Evolutionary conservation across 2,888 invertebrate species (phyloP).

Genomic region (Zhuqinia jingwanae): DNA sequence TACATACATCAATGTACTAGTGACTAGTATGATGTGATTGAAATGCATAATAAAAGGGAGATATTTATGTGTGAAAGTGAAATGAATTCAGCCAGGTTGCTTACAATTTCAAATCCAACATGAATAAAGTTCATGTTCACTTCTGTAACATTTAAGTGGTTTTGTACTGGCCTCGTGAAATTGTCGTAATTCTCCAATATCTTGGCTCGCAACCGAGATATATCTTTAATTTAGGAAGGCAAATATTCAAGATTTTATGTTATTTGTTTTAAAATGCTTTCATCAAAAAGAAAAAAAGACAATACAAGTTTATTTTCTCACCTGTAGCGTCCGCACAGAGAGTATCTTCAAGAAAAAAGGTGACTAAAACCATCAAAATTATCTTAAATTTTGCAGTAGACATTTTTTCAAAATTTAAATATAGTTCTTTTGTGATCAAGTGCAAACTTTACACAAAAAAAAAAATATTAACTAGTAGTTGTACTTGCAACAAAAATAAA

Average conservation of each 20-base stretch:
- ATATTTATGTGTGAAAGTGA: background rate
- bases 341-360: background rate
- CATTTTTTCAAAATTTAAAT: background rate
- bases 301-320: background rate
- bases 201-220: slow-evolving; percentile 47
- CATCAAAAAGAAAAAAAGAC: background rate
- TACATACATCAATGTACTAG: no score
- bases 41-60: no score
- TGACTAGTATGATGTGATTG: no score
- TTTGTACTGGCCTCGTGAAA: slow-evolving; percentile 61
- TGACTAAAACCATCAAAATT: background rate
- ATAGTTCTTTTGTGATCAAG: no score
- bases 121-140: slow-evolving; percentile 46
- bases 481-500: no score
- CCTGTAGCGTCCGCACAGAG: background rate
- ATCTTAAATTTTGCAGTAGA: background rate
- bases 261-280: background rate
- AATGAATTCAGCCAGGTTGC: background rate
- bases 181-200: slow-evolving; percentile 63
- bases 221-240: background rate
- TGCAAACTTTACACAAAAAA: no score
- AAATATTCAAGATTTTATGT: background rate
- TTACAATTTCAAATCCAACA: slow-evolving; percentile 62
- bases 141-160: slow-evolving; percentile 13
- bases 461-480: no score